Conservation (phyloP, 2,888 invertebrate species). For the Macaria notata region DNA sequence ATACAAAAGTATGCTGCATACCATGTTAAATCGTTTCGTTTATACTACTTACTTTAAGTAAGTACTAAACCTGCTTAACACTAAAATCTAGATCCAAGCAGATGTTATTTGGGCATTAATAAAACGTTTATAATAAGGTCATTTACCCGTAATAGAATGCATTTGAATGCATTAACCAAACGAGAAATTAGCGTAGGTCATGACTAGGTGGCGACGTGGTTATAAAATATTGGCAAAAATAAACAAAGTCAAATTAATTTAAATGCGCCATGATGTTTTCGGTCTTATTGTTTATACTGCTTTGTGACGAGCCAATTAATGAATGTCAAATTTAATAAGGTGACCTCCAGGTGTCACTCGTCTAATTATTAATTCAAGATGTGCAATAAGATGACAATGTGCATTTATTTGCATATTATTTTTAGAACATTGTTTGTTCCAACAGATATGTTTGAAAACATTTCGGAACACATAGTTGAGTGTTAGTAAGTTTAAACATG, state of each 20-base stretch:
- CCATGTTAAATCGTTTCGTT: too few species aligned
- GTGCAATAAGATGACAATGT: too few species aligned
- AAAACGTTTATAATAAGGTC: not conserved
- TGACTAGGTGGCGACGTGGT: conserved; percentile 2
- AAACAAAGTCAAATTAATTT: not conserved
- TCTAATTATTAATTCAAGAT: not conserved
- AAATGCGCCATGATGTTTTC: not conserved
- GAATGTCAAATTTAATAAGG: conserved; percentile 10
- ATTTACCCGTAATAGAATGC: not conserved
- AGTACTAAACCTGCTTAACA: too few species aligned
- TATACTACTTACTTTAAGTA: too few species aligned
- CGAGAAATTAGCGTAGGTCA: conserved; percentile 14
- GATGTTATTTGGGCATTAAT: too few species aligned
- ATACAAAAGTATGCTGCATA: too few species aligned
- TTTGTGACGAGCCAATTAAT: conserved; percentile 1
- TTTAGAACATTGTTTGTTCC: too few species aligned
- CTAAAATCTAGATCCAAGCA: too few species aligned
- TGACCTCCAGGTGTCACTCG: conserved; percentile 10
- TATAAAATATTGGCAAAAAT: not conserved
- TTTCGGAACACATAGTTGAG: too few species aligned
- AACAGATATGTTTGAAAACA: too few species aligned
- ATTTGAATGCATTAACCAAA: conserved; percentile 6
- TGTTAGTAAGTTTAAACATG: too few species aligned
- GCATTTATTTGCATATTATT: too few species aligned
- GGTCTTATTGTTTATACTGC: not conserved